Evolutionary conservation across 2,888 invertebrate species (phyloP), one percentile per base, ranked within the genome.

Genomic region (Yponomeuta evonymella): DNA sequence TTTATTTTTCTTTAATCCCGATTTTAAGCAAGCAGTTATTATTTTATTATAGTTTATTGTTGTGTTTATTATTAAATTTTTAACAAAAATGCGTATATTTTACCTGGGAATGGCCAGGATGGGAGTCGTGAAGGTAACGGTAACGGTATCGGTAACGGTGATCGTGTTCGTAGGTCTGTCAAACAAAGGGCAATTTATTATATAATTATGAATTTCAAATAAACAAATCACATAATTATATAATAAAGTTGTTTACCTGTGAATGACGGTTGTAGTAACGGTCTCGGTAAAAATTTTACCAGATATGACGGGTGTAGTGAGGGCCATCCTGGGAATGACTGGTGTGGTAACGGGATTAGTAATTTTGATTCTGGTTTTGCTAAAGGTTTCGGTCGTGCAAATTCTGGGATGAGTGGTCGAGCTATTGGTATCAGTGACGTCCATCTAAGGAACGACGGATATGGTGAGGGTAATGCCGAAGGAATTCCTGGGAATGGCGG

Each of bases 91-190:
- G 51, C 51, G 15, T 58, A 58, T 58, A 58, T 58, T 58, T 58
- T 58, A 58, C 51, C 51, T 72, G 76, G 72, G 36, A 33, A 43
- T 67, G 48, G 68, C 43, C 43, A 12, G 29, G 68, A 3, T 68
- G 65, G 30, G 29, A 10, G 11, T 8, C 30, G 65, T 10, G 29
- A 30, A 29, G 65, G 65, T 30, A 65, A 11, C 11, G 11, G 65
- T 5, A 30, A 30, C 29, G 65, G 33, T 9, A 23, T 51, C 33
- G 69, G 69, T 69, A 43, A 23, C 69, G 69, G 51, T 63, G 70
- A 63, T 43, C 10, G 64, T 64, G 30, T 23, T 64, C 30, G 23
- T 64, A 64, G 51, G 51, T 58, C 51, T 58, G 51, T 58, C 51
- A 58, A 58, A 58, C 51, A 58, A 58, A 58, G 51, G 12, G 51